Evolutionary conservation across 2,888 invertebrate species (phyloP).

Genomic region (Caenorhabditis japonica): DNA sequence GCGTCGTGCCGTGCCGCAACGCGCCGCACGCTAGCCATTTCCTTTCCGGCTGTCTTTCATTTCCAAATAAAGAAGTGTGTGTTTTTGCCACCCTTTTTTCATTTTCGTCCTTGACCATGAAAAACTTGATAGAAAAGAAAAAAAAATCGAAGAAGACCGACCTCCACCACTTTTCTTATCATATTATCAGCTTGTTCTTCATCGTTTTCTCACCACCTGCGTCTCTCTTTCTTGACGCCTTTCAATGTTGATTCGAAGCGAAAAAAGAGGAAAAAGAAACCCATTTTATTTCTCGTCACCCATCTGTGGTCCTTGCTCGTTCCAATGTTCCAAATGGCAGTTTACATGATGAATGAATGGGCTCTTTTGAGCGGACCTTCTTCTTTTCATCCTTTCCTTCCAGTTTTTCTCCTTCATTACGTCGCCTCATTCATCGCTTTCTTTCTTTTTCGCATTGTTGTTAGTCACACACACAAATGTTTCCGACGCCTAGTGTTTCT

Average conservation of each 20-base stretch:
- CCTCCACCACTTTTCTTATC: conserved; percentile 12
- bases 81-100: background rate
- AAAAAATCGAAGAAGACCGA: too few relatives aligned
- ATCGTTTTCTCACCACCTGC: conserved; percentile 3
- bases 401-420: conserved; percentile 1
- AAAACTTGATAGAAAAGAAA: conserved; percentile 1
- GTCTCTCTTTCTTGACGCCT: conserved; percentile 1
- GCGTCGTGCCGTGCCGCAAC: too few relatives aligned
- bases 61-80: too few relatives aligned
- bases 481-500: too few relatives aligned
- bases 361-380: background rate
- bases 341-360: conserved; percentile 5
- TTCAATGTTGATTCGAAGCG: conserved; percentile 9
- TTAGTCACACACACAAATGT: too few relatives aligned
- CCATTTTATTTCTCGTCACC: conserved; percentile 1
- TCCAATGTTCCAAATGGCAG: conserved; percentile 3
- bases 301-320: background rate
- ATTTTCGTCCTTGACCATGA: background rate
- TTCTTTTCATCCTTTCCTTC: too few relatives aligned
- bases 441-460: background rate
- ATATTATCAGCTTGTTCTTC: conserved; percentile 39
- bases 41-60: too few relatives aligned
- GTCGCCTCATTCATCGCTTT: conserved; percentile 8
- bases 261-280: conserved; percentile 21
- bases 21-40: too few relatives aligned